Evolutionary conservation across 2,888 invertebrate species (phyloP).

Genomic region (Elegia similella): DNA sequence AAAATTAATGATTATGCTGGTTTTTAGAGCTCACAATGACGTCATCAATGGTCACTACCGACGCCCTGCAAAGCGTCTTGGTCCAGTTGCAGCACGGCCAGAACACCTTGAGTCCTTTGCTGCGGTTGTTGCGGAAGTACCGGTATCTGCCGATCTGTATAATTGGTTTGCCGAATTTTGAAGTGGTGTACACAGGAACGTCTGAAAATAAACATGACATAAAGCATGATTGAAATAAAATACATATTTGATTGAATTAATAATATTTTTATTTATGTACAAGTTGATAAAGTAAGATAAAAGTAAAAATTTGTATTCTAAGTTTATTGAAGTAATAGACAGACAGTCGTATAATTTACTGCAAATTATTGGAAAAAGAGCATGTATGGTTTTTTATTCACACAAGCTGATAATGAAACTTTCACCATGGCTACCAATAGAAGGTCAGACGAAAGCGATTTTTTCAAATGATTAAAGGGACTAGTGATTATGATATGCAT

Average conservation of each 20-base stretch:
- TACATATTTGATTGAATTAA: neutral
- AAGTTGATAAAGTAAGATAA: too few relatives aligned
- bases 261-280: neutral
- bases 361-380: too few relatives aligned
- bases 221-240: neutral
- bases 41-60: constrained; percentile 23
- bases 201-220: neutral
- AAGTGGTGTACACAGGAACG: constrained; percentile 3
- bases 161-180: constrained; percentile 30
- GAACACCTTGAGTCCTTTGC: constrained; percentile 28
- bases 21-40: neutral
- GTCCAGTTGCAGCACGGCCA: constrained; percentile 33
- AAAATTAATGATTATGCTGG: constrained; percentile 25
- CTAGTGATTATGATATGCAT: constrained; percentile 39
- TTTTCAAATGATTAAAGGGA: neutral
- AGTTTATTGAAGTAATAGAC: too few relatives aligned
- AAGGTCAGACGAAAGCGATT: neutral
- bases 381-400: too few relatives aligned
- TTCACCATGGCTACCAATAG: neutral
- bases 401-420: neutral
- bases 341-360: too few relatives aligned
- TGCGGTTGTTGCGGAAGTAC: constrained; percentile 28
- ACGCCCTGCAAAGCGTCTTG: constrained; percentile 22
- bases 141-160: constrained; percentile 30
- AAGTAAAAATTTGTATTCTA: too few relatives aligned